phyloP scores from a whole-genome alignment of 2,113 vertebrate genomes.

The Formicarius rufipectus region DNA sequence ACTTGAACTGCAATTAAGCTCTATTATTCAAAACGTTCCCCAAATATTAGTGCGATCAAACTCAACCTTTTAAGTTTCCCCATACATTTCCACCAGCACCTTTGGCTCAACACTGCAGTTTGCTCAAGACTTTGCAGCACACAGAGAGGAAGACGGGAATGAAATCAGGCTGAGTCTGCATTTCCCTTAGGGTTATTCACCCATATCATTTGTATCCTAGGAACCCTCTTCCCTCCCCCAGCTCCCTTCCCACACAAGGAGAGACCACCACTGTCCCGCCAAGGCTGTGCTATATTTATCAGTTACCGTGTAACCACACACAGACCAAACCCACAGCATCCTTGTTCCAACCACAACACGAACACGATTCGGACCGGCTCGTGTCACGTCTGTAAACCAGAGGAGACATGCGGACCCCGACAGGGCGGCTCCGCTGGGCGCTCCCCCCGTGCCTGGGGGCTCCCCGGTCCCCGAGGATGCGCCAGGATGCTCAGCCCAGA shows the following conservation, averaged over 20 bases:
- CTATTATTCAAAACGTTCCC: neutral
- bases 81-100: neutral
- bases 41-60: neutral
- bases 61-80: neutral
- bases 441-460: neutral
- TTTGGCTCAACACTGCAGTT: neutral
- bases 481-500: neutral
- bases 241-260: neutral
- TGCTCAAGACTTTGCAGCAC: neutral
- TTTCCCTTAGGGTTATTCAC: slow-evolving; percentile 18
- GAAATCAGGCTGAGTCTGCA: neutral
- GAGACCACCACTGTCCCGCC: neutral
- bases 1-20: neutral
- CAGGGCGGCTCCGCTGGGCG: no score
- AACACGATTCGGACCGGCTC: neutral
- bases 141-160: neutral
- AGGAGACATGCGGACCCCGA: no score
- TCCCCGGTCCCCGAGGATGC: neutral
- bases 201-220: slow-evolving; percentile 21
- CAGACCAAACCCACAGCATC: neutral
- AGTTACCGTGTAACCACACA: neutral
- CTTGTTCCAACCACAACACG: neutral
- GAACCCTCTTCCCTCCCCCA: neutral
- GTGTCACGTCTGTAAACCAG: neutral
- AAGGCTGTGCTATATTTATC: neutral